A percentile compares a stretch with the other conserved stretches of the same genome.
Evolutionary conservation across 2,888 invertebrate genomes (phyloP).

Genomic region (Acheta domesticus): DNA sequence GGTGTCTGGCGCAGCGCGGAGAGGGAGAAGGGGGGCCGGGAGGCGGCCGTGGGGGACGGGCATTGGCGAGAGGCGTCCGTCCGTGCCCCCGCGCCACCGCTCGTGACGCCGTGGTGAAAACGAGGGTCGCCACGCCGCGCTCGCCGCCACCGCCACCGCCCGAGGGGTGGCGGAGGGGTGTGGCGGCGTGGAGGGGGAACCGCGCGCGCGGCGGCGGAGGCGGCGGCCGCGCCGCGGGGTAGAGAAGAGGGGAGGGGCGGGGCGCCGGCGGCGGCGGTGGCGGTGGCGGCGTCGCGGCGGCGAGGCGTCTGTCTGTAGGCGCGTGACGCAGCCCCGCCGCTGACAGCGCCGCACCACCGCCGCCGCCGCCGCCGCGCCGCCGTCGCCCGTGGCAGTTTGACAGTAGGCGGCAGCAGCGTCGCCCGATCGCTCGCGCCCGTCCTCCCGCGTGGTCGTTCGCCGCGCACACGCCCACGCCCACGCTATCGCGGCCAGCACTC

Average conservation of each 20-base stretch:
- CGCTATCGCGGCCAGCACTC: background rate
- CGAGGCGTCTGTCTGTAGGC: conserved; percentile 2
- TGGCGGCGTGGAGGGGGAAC: background rate
- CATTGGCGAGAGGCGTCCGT: conserved; percentile 18
- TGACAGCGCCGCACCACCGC: background rate
- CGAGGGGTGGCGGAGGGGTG: background rate
- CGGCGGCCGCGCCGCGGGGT: background rate
- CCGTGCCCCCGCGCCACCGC: background rate
- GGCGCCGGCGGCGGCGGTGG: background rate
- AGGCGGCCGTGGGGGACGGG: background rate
- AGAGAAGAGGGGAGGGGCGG: background rate
- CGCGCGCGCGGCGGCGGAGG: background rate
- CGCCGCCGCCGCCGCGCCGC: background rate
- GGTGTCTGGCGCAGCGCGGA: background rate
- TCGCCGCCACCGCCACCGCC: too few species aligned
- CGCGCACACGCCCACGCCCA: background rate
- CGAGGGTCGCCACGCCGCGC: background rate
- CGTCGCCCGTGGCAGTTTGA: background rate
- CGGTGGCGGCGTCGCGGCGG: background rate
- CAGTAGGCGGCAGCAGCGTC: background rate
- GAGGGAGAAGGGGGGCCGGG: background rate
- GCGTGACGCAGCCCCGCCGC: conserved; percentile 7
- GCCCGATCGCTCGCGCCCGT: background rate
- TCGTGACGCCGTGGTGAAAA: conserved; percentile 18
- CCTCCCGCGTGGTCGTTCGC: background rate